Evolutionary conservation across 2,888 invertebrate genomes (phyloP).

Genomic region (Agelastica alni): DNA sequence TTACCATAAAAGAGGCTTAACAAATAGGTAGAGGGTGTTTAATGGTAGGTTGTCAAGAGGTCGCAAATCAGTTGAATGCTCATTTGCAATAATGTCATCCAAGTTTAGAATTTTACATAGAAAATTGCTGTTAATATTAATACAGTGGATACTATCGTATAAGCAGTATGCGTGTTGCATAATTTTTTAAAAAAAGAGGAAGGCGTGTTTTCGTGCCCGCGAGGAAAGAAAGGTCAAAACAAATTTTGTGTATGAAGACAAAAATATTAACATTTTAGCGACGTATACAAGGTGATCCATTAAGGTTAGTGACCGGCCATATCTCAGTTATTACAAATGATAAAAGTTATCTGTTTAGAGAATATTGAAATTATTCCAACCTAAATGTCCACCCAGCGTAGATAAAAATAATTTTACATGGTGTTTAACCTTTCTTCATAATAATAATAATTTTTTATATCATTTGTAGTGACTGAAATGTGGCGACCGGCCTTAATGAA

Average conservation of each 20-base stretch:
- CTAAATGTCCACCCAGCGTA: too few species aligned
- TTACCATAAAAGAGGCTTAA: constrained; percentile 19
- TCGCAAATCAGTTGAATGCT: constrained; percentile 19
- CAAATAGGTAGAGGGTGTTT: constrained; percentile 24
- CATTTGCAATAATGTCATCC: constrained; percentile 16
- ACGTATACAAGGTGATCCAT: too few species aligned
- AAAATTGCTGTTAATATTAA: constrained; percentile 10
- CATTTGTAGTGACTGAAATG: too few species aligned
- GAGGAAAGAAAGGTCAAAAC: constrained; percentile 4
- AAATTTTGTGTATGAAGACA: not conserved
- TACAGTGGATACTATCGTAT: constrained; percentile 18
- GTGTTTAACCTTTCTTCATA: too few species aligned
- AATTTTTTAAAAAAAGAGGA: constrained; percentile 19
- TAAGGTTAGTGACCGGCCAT: too few species aligned
- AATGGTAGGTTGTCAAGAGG: constrained; percentile 26
- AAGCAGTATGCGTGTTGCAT: constrained; percentile 21
- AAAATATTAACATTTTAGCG: not conserved
- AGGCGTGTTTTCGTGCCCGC: constrained; percentile 10
- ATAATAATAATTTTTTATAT: too few species aligned
- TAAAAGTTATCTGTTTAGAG: too few species aligned
- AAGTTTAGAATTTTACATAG: constrained; percentile 1
- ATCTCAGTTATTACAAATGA: too few species aligned
- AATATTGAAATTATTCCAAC: too few species aligned
- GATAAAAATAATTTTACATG: too few species aligned
- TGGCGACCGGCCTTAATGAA: too few species aligned